Base-by-base conservation (phyloP, 1,140 invertebrate species). In the Myzus persicae region DNA sequence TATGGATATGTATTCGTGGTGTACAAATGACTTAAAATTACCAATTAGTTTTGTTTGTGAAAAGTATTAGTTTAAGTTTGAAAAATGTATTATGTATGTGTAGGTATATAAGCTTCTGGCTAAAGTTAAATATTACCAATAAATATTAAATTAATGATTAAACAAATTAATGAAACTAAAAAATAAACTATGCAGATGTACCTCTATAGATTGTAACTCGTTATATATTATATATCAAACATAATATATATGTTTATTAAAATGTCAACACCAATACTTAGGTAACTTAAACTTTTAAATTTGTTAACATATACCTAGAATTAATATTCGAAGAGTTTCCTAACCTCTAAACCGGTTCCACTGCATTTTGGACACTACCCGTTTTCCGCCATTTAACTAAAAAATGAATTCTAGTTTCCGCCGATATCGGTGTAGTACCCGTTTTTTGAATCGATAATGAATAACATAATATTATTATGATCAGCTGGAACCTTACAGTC, bases 391-490 rank as follows among this genome's bases (percentile, higher is more conserved):
- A n/a, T 88, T 88, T 48, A 88, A 9, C 22, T 22, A 85, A 88
- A 88, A 88, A 88, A 88, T 88, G 4, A 88, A 88, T 88, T 88
- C 84, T 46, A 26, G 84, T 87, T 87, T 87, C 84, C 42, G 24
- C 84, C 26, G 24, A 85, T 26, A 85, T 42, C 82, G 18, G 18
- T 82, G 20, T 42, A 42, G 40, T 59, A 59, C 54, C 54, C 31
- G 59, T 67, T 44, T 88, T 88, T 44, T 88, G 26, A 88, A 44
- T 48, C 85, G 44, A 88, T 44, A 48, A 44, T 22, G 14, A 88
- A 48, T 88, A 46, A 85, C 82, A 85, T 42, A 85, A 9, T 44
- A 8, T 85, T 42, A 85, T 0, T 44, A 8, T 85, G 38, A 42
- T 38, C 20, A n/a, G 44, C 31, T n/a, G 85, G 42, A 38, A 48